A percentile compares a stretch with the other conserved stretches of the same genome.
phyloP scores from a whole-genome alignment of 2,888 invertebrate species.

The Stegophylla sp. region DNA sequence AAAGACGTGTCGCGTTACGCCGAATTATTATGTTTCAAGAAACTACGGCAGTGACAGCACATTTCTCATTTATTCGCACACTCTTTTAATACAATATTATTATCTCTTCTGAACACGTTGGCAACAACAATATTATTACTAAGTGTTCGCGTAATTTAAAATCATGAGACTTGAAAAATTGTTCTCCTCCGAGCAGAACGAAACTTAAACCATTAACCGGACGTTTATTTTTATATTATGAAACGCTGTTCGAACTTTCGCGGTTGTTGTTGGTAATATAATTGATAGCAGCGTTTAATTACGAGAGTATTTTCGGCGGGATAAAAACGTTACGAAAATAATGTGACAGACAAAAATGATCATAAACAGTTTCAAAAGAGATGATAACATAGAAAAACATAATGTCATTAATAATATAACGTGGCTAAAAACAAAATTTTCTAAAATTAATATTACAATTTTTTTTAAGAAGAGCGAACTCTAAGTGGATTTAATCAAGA shows the following conservation, averaged over 20 bases:
- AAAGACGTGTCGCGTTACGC: background rate
- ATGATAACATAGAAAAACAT: no score
- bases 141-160: background rate
- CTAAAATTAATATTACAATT: no score
- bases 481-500: no score
- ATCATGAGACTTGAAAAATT: slow-evolving; percentile 10
- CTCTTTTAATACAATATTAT: background rate
- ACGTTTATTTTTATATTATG: slow-evolving; percentile 6
- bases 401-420: no score
- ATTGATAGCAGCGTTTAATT: slow-evolving; percentile 29
- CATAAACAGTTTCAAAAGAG: no score
- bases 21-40: background rate
- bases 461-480: no score
- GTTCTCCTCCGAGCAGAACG: background rate
- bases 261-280: background rate
- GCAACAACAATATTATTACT: slow-evolving; percentile 2
- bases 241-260: slow-evolving; percentile 22
- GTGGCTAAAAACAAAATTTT: no score
- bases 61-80: background rate
- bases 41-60: background rate
- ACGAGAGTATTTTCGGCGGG: background rate
- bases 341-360: no score
- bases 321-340: no score
- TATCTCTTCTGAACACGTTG: background rate
- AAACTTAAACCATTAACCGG: slow-evolving; percentile 47